These are phyloP conservation scores for Pterophyllum scalare DNA, from an alignment of 2,113 vertebrate species.

Conservation along the genomic window DNA sequence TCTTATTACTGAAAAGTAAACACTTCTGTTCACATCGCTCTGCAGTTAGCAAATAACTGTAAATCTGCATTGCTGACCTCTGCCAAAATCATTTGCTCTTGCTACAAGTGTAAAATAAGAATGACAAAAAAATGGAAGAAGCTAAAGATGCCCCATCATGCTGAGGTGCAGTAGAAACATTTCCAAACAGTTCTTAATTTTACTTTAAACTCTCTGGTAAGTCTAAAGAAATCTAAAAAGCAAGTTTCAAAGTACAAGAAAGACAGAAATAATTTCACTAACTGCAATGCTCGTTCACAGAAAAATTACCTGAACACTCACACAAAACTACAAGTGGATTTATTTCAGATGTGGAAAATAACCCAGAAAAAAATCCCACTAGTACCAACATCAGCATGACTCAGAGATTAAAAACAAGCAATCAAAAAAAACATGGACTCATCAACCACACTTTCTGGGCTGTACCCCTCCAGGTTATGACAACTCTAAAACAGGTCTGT, in stretches of 20 bases:
- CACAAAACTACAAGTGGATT: neutral
- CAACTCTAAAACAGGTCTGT: neutral
- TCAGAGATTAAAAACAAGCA: no score
- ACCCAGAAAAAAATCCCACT: no score
- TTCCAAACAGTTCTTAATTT: neutral
- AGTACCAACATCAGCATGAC: neutral
- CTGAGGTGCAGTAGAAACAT: neutral
- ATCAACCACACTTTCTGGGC: no score
- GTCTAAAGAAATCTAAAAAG: neutral
- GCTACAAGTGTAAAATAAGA: neutral
- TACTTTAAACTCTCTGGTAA: neutral
- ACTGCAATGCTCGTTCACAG: neutral
- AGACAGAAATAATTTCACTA: neutral
- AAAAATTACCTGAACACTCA: neutral
- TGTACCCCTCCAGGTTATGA: no score
- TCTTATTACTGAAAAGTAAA: neutral
- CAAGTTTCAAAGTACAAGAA: neutral
- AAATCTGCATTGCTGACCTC: neutral
- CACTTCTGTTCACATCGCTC: neutral
- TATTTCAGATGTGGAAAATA: no score
- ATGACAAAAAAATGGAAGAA: neutral
- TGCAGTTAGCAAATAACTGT: conserved; percentile 9
- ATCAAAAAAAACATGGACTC: no score
- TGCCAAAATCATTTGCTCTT: neutral
- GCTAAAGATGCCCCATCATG: neutral